A percentile compares a stretch with the other conserved stretches of the same genome.
Conservation (phyloP, 2,888 invertebrate genomes). For the Macaria notata region DNA sequence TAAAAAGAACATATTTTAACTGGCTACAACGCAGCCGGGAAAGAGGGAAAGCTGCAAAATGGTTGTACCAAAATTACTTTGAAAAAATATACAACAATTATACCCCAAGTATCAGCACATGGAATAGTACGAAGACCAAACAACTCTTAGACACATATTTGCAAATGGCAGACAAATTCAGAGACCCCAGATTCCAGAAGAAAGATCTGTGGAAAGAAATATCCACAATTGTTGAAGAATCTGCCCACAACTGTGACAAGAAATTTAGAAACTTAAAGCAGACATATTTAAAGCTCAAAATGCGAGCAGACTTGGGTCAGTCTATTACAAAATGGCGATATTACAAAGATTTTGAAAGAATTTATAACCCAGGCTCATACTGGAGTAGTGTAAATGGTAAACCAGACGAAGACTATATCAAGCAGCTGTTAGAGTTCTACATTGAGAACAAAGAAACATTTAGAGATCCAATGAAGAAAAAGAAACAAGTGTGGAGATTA, state of each 20-base stretch:
- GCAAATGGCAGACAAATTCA: conserved; percentile 64
- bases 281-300: conserved; percentile 64
- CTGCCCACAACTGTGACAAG: conserved; percentile 61
- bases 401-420: conserved; percentile 58
- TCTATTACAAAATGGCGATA: conserved; percentile 67
- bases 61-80: conserved; percentile 70
- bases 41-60: conserved; percentile 62
- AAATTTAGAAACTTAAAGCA: conserved; percentile 74
- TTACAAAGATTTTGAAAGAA: conserved; percentile 65
- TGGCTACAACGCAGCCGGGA: conserved; percentile 59
- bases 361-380: conserved; percentile 42
- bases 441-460: conserved; percentile 66
- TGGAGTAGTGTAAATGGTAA: conserved; percentile 31
- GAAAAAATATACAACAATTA: conserved; percentile 70
- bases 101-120: conserved; percentile 55
- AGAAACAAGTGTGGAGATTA: conserved; percentile 62
- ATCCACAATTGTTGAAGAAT: conserved; percentile 55
- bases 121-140: conserved; percentile 62
- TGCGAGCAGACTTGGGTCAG: conserved; percentile 51
- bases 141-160: conserved; percentile 60
- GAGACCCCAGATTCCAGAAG: conserved; percentile 63
- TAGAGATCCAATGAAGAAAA: conserved; percentile 60
- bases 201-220: conserved; percentile 73
- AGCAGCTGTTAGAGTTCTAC: conserved; percentile 62
- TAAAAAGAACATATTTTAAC: conserved; percentile 68